Base-by-base conservation (phyloP, 2,797 vertebrate species). In the Leptoclinus maculatus region DNA sequence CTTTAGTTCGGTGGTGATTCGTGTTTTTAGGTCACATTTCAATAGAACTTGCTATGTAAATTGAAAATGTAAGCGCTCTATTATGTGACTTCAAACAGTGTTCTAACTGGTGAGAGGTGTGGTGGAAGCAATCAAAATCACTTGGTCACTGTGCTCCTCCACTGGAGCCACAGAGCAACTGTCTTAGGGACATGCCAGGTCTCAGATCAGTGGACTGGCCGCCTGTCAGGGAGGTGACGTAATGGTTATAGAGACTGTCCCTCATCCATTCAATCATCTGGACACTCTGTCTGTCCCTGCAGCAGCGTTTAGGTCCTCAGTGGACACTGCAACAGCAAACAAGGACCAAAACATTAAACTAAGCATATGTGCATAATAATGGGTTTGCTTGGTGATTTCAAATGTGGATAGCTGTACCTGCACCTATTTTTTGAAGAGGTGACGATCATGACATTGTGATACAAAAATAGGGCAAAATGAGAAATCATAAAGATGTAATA, bases 81-180 rank as follows among this genome's bases (percentile, higher is more conserved):
- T 27, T 19, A 53, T 27, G 8, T 56, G 4, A 57, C 2, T 49
- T 49, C 39, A 59, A 27, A 41, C 32, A 29, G 36, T 29, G 14
- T 10, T 36, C 9, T 5, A 29, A 49, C 13, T 36, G 49, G 23
- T 51, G 34, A 54, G 41, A 41, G 47, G 49, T 54, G 65, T 78
- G 54, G 23, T 69, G 36, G 34, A 75, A 80, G 72, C 43, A 39
- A 23, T 73, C 32, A 19, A 68, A 85, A 84, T 82, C 4, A 67
- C 58, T 82, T 58, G 49, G 76, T 82, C 63, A 60, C 74, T 57
- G 60, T 74, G 74, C 45, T 72, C 21, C 47, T 64, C 11, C 29
- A 38, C 62, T 58, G 25, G 58, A 77, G 71, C 79, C 66, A 63
- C 36, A 72, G 45, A 78, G 62, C 87, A 85, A 78, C 80, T 89